Base-by-base conservation (phyloP, 2,888 invertebrate species). In the Busseola fusca region DNA sequence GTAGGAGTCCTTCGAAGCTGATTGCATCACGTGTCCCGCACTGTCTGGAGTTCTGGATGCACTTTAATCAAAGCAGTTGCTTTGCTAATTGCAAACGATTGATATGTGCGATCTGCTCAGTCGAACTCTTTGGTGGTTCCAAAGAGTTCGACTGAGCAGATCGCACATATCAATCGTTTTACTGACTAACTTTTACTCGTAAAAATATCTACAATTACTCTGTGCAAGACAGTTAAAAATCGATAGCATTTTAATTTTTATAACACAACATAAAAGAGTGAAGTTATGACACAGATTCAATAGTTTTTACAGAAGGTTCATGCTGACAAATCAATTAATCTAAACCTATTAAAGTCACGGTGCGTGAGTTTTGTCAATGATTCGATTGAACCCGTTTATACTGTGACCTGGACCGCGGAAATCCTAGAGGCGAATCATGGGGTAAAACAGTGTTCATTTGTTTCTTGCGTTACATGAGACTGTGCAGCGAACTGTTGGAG, bases 211-310 rank as follows among this genome's bases (percentile, higher is more conserved):
- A 5, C 30, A 25, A 74, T 56, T 27, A 21, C 21, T 63, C 42
- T 34, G 56, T 50, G 27, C 25, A 54, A 64, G 42, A 45, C 25
- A 37, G 64, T 69, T 14, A 56, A 69, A 71, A 59, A 18, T 67
- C 62, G 71, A 66, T 30, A 10, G 25, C 42, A 68, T 67, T 69
- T 27, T 12, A 48, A 62, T 66, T 67, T 75, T 83, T 77, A 82
- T 40, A 71, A 76, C 81, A n/a, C 59, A 58, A 37, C 48, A 52
- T 42, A n/a, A 60, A 52, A 5, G 25, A n/a, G 25, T 21, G 21
- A 60, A 64, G 37, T 21, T 48, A 25, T 54, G 50, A 25, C 50
- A 63, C 6, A 10, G 12, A 63, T 18, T 34, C 21, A 34, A 48
- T 21, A 40, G 30, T 56, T 37, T n/a, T 34, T n/a, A 64, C 64